Base-by-base conservation (phyloP, 2,888 invertebrate species). In the Holacanthella duospinosa region DNA sequence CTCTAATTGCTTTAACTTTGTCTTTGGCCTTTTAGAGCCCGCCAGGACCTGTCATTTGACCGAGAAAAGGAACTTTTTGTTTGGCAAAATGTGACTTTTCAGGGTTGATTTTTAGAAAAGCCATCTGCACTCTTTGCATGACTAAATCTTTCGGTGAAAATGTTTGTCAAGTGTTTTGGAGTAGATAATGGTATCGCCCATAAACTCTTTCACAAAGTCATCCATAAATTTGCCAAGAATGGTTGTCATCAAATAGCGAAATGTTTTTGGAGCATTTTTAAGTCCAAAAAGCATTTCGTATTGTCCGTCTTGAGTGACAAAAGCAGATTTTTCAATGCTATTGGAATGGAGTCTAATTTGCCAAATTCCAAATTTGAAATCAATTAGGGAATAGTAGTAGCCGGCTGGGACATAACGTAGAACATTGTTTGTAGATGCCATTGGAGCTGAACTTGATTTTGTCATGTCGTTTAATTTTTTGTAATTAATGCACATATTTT, bases 31-130 rank as follows among this genome's bases (percentile, higher is more conserved):
- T 36, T 6, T 12, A 12, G 9, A 36, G 36, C 6, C 36, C 36
- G 9, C 16, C 36, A 12, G 6, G 9, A 16, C 36, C 16, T 12
- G 36, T 36, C 9, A 6, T 36, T 12, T 36, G 36, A 16, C 36
- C 36, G 16, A 36, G 36, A 16, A 36, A 36, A 12, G 6, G 6
- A 9, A 70, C 64, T 54, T 67, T 57, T 6, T 62, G 43, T 36
- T 64, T 36, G 28, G 62, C 59, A 29, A 70, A 65, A 2, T 56
- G 16, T 36, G 60, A 65, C 55, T 71, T 74, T 29, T 69, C 63
- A 0, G 62, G 61, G 60, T 64, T 74, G 1, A 73, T 61, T 12
- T 71, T 66, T 1, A 74, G 60, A 16, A 64, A 66, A 0, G 70
- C 71, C 21, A 64, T 19, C n/a, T 58, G 6, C 16, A 74, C 60